These are phyloP conservation scores for Centropristis striata DNA, from an alignment of 2,113 vertebrate species.

Conservation along the genomic window DNA sequence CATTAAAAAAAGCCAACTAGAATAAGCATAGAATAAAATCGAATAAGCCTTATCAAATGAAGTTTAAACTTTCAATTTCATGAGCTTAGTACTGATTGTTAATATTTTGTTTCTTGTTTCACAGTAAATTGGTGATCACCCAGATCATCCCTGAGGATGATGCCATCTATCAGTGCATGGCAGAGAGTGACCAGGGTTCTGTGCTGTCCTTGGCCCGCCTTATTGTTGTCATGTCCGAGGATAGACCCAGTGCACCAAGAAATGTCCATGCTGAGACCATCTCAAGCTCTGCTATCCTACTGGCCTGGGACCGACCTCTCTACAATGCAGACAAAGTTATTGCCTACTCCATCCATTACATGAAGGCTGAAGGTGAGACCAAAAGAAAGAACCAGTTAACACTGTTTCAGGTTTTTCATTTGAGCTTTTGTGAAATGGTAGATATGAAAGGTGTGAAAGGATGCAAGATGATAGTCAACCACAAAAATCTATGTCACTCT, in stretches of 20 bases:
- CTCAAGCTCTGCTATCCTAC: conserved; percentile 97
- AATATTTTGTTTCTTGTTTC: conserved; percentile 20
- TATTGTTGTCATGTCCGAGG: conserved; percentile 97
- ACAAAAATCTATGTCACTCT: conserved; percentile 22
- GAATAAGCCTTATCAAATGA: too few species aligned
- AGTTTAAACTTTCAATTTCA: neutral
- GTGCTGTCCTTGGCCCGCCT: conserved; percentile 92
- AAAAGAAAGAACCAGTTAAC: neutral
- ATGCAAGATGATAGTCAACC: conserved; percentile 2
- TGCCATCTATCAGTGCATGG: conserved; percentile 97
- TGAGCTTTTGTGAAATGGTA: neutral
- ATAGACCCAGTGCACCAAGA: conserved; percentile 94
- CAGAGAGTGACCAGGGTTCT: conserved; percentile 93
- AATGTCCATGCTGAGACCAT: conserved; percentile 95
- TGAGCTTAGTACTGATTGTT: neutral
- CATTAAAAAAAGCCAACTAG: too few species aligned
- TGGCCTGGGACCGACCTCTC: conserved; percentile 95
- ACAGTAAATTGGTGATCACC: conserved; percentile 97
- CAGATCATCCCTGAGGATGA: conserved; percentile 99
- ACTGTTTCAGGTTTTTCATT: conserved; percentile 13
- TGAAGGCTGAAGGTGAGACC: conserved; percentile 95
- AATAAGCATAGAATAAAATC: too few species aligned
- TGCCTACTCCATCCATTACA: conserved; percentile 98
- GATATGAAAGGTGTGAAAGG: conserved; percentile 9
- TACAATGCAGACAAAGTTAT: conserved; percentile 98